Conservation (phyloP, 2,113 vertebrate genomes). For the Microcebus jonahi region DNA sequence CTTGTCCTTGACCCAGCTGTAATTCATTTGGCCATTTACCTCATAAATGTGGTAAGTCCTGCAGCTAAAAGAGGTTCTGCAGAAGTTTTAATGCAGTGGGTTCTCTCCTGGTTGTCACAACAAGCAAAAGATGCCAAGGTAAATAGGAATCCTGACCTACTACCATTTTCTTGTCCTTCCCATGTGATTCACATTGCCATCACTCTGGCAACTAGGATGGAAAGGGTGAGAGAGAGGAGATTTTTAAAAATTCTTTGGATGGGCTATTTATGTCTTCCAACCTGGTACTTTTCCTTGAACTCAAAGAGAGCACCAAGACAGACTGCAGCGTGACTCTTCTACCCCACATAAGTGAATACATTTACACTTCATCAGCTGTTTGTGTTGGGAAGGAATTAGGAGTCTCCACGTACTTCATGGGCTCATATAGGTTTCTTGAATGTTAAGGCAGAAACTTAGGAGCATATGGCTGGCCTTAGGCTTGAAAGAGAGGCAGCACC, state of each 20-base stretch:
- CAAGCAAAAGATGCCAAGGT: constrained; percentile 36
- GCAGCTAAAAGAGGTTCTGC: not conserved
- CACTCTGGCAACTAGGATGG: not conserved
- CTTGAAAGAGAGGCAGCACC: not conserved
- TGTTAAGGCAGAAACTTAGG: not conserved
- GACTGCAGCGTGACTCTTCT: constrained; percentile 34
- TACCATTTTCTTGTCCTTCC: constrained; percentile 26
- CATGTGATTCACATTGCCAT: not conserved
- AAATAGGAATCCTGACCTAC: constrained; percentile 36
- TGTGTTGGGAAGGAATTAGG: not conserved
- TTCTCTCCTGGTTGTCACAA: not conserved
- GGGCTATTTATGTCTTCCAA: constrained; percentile 60
- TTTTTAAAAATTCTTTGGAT: constrained; percentile 19
- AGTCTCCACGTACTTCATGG: not conserved
- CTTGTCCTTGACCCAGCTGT: constrained; percentile 71
- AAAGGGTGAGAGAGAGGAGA: constrained; percentile 43
- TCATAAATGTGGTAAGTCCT: constrained; percentile 39
- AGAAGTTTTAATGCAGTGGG: not conserved
- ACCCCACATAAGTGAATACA: constrained; percentile 39
- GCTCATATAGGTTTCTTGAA: not conserved
- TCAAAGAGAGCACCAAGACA: constrained; percentile 57
- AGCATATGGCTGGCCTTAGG: not conserved
- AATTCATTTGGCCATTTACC: constrained; percentile 53
- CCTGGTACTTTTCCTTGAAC: constrained; percentile 70
- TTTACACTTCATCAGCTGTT: constrained; percentile 52